These are phyloP conservation scores for Gobio gobio DNA, from an alignment of 2,113 vertebrate genomes.

Conservation along the genomic window DNA sequence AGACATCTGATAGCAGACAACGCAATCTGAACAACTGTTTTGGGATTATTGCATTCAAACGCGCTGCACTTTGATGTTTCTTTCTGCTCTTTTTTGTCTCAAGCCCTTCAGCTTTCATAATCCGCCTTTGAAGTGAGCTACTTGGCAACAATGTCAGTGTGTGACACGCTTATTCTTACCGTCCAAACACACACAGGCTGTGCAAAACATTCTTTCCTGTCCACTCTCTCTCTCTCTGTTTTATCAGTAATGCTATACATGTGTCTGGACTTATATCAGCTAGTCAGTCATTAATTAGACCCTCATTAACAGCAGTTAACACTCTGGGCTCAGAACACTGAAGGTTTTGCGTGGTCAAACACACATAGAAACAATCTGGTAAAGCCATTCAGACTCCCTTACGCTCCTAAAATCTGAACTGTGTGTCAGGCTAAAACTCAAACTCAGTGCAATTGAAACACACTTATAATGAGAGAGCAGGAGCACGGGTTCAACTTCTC, in stretches of 20 bases:
- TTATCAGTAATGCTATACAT: conserved; percentile 45
- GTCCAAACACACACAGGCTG: conserved; percentile 64
- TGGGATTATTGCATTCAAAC: conserved; percentile 77
- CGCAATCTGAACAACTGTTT: conserved; percentile 76
- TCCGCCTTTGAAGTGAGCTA: conserved; percentile 77
- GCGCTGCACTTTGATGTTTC: conserved; percentile 75
- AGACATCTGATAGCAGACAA: conserved; percentile 71
- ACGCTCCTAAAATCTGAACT: neutral
- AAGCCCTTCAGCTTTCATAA: conserved; percentile 73
- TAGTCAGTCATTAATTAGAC: conserved; percentile 66
- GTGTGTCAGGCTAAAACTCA: neutral
- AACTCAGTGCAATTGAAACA: too few relatives aligned
- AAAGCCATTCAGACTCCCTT: neutral
- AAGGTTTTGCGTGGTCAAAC: conserved; percentile 25
- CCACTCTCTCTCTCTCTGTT: conserved; percentile 17
- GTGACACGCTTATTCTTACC: conserved; percentile 68
- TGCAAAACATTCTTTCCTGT: conserved; percentile 50
- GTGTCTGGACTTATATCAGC: conserved; percentile 67
- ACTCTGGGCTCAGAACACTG: conserved; percentile 62
- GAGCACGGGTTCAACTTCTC: neutral
- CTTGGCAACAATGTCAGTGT: conserved; percentile 77
- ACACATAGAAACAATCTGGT: conserved; percentile 22
- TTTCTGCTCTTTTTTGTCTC: conserved; percentile 72
- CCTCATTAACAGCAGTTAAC: conserved; percentile 67
- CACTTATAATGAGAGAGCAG: neutral